These are phyloP conservation scores for Sorex fumeus DNA, from an alignment of 2,113 vertebrate genomes.

Conservation along the genomic window DNA sequence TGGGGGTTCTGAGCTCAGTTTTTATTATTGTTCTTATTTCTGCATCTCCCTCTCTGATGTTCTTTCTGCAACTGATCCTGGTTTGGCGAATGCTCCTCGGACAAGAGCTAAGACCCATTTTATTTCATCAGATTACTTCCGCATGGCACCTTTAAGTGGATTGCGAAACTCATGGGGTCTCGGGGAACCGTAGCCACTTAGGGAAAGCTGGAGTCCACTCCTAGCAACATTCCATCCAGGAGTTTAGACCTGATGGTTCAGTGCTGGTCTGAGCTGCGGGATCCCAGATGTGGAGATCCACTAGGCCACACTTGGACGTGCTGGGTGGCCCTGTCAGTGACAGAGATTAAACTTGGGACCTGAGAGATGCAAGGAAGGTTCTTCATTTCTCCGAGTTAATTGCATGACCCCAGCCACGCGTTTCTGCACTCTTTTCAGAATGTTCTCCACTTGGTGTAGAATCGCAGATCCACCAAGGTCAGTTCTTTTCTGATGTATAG, in stretches of 20 bases:
- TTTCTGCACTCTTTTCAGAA: conserved; percentile 23
- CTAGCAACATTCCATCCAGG: no score
- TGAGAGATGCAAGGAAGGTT: no score
- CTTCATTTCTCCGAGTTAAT: no score
- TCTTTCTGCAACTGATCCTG: conserved; percentile 58
- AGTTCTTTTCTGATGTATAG: conserved; percentile 52
- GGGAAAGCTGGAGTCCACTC: no score
- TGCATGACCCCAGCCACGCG: not conserved
- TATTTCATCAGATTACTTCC: conserved; percentile 56
- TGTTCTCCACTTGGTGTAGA: not conserved
- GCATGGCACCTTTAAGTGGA: conserved; percentile 30
- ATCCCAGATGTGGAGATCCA: no score
- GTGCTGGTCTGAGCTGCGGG: no score
- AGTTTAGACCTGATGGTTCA: no score
- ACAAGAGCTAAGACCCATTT: not conserved
- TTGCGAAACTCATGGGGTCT: not conserved
- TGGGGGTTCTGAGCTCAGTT: conserved; percentile 75
- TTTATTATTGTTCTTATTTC: conserved; percentile 86
- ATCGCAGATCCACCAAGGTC: not conserved
- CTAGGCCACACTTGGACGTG: no score
- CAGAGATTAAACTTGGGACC: no score
- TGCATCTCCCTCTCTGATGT: conserved; percentile 79
- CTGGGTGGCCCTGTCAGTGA: no score
- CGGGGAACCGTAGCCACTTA: no score
- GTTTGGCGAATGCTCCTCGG: conserved; percentile 64